phyloP scores from a whole-genome alignment of 2,888 invertebrate species.

The Pardosa pseudoannulata region DNA sequence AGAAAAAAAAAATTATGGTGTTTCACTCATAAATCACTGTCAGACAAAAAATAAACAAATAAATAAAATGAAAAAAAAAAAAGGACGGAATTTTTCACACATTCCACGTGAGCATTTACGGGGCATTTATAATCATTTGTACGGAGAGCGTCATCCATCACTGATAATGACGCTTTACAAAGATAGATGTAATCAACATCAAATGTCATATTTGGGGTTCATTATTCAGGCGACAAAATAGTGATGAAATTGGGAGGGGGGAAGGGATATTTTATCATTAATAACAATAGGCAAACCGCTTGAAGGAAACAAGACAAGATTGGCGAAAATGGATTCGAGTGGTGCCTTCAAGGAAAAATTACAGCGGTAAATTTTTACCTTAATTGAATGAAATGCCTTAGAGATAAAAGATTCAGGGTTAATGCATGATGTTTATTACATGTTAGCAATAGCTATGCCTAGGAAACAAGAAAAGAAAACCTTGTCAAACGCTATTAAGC shows the following conservation, averaged over 20 bases:
- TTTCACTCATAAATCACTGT: conserved; percentile 6
- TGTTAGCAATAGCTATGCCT: no score
- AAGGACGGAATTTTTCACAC: neutral
- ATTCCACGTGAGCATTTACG: neutral
- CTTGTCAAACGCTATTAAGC: no score
- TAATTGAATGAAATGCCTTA: no score
- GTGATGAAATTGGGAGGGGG: neutral
- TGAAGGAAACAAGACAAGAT: neutral
- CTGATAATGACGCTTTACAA: neutral
- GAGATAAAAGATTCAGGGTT: no score
- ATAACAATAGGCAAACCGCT: neutral
- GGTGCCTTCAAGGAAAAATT: no score
- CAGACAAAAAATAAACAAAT: no score
- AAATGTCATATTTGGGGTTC: neutral
- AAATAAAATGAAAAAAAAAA: no score
- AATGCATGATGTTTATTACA: no score
- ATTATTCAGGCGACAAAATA: neutral
- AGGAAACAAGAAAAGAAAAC: no score
- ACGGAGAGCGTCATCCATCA: neutral
- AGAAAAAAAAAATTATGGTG: neutral
- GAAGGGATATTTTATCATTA: neutral
- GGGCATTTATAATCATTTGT: conserved; percentile 7
- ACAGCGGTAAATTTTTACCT: no score
- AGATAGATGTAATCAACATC: conserved; percentile 9
- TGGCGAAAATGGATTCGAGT: neutral